phyloP scores from a whole-genome alignment of 2,888 invertebrate species.

The Girardia tigrina region DNA sequence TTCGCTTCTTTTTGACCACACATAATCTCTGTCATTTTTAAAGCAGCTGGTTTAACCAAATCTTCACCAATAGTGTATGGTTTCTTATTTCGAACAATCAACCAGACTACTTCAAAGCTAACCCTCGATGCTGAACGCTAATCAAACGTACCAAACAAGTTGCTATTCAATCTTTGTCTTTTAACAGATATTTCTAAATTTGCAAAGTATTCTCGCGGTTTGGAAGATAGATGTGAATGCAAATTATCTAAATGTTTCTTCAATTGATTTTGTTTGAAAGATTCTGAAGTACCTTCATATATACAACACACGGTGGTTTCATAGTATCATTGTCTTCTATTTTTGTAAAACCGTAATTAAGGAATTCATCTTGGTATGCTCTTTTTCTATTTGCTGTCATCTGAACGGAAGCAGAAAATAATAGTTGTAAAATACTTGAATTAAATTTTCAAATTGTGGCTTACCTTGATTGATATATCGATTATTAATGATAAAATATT shows the following conservation, averaged over 20 bases:
- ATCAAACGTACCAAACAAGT: background rate
- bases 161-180: background rate
- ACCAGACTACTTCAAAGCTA: background rate
- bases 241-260: background rate
- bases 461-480: too few relatives aligned
- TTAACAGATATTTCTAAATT: background rate
- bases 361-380: background rate
- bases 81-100: background rate
- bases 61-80: background rate
- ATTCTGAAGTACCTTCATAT: background rate
- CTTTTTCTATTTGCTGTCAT: background rate
- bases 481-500: too few relatives aligned
- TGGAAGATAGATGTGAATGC: background rate
- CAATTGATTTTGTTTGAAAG: background rate
- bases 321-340: background rate
- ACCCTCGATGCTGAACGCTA: too few relatives aligned
- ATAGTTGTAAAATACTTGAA: too few relatives aligned
- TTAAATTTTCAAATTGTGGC: too few relatives aligned
- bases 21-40: background rate
- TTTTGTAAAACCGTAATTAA: background rate
- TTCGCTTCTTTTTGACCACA: background rate
- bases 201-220: background rate
- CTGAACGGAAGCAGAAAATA: background rate
- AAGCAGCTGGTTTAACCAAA: background rate
- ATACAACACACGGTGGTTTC: background rate